These are phyloP conservation scores for Xiphophorus birchmanni DNA, from an alignment of 2,797 vertebrate species.

Conservation along the genomic window DNA sequence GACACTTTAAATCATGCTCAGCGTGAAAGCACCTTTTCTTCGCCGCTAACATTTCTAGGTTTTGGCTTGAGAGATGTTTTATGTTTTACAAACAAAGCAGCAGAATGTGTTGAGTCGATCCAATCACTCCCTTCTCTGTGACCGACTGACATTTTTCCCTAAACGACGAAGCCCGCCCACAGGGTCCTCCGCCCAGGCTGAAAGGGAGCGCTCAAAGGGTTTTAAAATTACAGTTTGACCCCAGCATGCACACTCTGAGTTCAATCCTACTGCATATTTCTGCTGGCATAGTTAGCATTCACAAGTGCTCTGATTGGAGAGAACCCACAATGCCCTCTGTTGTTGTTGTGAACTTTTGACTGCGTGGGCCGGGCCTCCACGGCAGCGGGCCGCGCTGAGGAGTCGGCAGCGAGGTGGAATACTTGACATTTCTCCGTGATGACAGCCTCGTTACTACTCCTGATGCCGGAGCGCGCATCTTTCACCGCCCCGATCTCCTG, in stretches of 20 bases:
- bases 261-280: conserved; percentile 73
- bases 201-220: conserved; percentile 45
- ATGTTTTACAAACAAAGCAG: conserved; percentile 7
- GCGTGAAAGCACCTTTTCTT: neutral
- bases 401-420: conserved; percentile 77
- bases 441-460: conserved; percentile 72
- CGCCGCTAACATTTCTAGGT: neutral
- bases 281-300: conserved; percentile 76
- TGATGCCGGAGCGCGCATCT: conserved; percentile 46
- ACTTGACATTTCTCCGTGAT: conserved; percentile 79
- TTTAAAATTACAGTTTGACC: conserved; percentile 64
- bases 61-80: conserved; percentile 16
- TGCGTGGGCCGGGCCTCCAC: conserved; percentile 69
- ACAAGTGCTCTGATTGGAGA: conserved; percentile 68
- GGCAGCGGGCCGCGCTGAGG: conserved; percentile 63
- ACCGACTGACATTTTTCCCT: conserved; percentile 61
- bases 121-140: conserved; percentile 39
- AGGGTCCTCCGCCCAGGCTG: conserved; percentile 35
- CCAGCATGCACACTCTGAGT: conserved; percentile 51
- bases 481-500: conserved; percentile 52
- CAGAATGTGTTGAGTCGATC: conserved; percentile 22
- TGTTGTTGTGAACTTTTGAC: conserved; percentile 82
- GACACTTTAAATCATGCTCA: conserved; percentile 9
- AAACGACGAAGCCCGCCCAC: conserved; percentile 51
- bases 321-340: conserved; percentile 78